These are phyloP conservation scores for Erebia aethiops DNA, from an alignment of 2,888 invertebrate species.

Conservation along the genomic window DNA sequence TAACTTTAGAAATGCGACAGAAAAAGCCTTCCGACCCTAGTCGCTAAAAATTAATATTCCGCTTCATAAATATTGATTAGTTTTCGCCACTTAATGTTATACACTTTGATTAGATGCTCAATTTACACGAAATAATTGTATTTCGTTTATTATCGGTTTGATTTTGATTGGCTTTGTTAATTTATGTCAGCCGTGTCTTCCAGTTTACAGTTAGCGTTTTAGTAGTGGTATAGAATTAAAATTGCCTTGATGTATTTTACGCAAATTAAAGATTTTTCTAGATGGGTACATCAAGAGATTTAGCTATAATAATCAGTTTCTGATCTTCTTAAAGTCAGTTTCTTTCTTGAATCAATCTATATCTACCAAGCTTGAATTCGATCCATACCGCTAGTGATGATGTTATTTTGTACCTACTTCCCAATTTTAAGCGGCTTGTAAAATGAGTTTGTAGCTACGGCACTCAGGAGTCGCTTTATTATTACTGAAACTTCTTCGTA, in stretches of 20 bases:
- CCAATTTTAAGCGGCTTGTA: too few relatives aligned
- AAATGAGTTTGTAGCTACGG: too few relatives aligned
- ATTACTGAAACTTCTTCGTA: too few relatives aligned
- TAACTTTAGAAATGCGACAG: not conserved
- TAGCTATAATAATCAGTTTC: not conserved
- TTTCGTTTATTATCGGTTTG: constrained; percentile 9
- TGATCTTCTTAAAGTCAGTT: too few relatives aligned
- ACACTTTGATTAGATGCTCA: constrained; percentile 4
- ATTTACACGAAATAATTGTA: constrained; percentile 21
- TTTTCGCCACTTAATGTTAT: not conserved
- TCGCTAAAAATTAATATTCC: not conserved
- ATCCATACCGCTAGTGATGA: too few relatives aligned
- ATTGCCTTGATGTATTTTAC: not conserved
- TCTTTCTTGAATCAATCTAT: too few relatives aligned
- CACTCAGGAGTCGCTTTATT: too few relatives aligned
- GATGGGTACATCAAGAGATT: not conserved
- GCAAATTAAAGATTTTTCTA: not conserved
- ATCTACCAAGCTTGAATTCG: too few relatives aligned
- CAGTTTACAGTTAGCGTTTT: constrained; percentile 8
- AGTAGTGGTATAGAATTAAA: not conserved
- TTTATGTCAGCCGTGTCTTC: constrained; percentile 1
- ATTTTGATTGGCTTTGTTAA: constrained; percentile 11
- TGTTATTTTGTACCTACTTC: too few relatives aligned
- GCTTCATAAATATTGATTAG: constrained; percentile 7
- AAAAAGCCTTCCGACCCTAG: not conserved